phyloP scores from a whole-genome alignment of 1,140 invertebrate species.

The Heliconius himera region DNA sequence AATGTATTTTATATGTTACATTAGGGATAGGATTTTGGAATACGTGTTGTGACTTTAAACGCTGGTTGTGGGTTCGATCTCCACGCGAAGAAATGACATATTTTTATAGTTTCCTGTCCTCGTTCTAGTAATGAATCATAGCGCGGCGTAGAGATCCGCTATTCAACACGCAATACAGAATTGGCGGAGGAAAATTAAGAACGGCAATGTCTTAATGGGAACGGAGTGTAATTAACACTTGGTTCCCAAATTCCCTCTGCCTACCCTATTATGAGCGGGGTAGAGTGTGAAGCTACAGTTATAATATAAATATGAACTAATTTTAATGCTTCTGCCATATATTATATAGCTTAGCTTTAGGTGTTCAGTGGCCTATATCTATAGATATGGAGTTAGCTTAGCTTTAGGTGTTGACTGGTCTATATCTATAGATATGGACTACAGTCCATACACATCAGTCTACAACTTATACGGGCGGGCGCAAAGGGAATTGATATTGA shows the following conservation, averaged over 20 bases:
- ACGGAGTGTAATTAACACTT: not conserved
- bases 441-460: constrained; percentile 28
- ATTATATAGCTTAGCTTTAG: constrained; percentile 15
- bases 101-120: too few species aligned
- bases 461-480: constrained; percentile 47
- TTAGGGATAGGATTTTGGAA: not conserved
- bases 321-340: not conserved
- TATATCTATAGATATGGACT: too few species aligned
- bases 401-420: not conserved
- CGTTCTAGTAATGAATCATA: too few species aligned
- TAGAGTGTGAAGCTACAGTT: not conserved
- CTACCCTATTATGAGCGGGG: not conserved
- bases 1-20: not conserved
- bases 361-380: too few species aligned
- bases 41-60: not conserved
- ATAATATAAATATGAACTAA: not conserved
- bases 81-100: too few species aligned
- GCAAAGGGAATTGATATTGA: constrained; percentile 60
- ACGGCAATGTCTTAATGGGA: not conserved
- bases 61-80: too few species aligned
- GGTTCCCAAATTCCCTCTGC: not conserved
- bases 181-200: not conserved
- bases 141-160: not conserved
- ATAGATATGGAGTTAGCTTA: constrained; percentile 7
- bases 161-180: not conserved